Conservation (phyloP, 2,888 invertebrate species). For the Pharmacophagus antenor region DNA sequence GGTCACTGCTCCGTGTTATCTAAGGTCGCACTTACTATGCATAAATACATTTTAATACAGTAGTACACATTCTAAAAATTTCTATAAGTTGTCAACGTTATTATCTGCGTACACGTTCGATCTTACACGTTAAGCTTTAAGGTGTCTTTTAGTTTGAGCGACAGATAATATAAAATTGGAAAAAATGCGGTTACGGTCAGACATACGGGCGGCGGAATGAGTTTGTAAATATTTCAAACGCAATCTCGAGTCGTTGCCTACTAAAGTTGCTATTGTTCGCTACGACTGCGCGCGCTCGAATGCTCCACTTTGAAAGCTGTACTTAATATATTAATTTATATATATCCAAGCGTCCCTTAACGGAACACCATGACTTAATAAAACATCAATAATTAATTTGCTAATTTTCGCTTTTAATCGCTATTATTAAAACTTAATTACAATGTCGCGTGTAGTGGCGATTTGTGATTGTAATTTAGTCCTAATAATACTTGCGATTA, state of each 20-base stretch:
- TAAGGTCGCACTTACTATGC: conserved; percentile 58
- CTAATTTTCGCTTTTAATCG: too few relatives aligned
- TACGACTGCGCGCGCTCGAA: conserved; percentile 34
- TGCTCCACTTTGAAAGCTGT: conserved; percentile 58
- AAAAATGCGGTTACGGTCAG: conserved; percentile 54
- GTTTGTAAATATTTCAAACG: conserved; percentile 77
- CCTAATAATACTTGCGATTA: too few relatives aligned
- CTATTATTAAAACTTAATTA: too few relatives aligned
- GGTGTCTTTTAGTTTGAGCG: conserved; percentile 29
- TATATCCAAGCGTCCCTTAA: too few relatives aligned
- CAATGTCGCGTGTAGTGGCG: too few relatives aligned
- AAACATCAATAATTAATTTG: too few relatives aligned
- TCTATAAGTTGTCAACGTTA: conserved; percentile 35
- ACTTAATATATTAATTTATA: too few relatives aligned
- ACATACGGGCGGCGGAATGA: conserved; percentile 73
- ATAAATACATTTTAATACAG: conserved; percentile 62
- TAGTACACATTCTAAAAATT: conserved; percentile 47
- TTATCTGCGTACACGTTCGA: conserved; percentile 23
- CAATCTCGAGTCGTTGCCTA: conserved; percentile 71
- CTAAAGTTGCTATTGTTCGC: conserved; percentile 73
- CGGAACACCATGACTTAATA: too few relatives aligned
- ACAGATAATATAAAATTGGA: conserved; percentile 36
- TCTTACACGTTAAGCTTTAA: conserved; percentile 5
- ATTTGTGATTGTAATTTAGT: too few relatives aligned
- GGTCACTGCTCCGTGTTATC: conserved; percentile 51